Evolutionary conservation across 2,888 invertebrate genomes (phyloP), one percentile per base, ranked within the genome.

Genomic region (Ectemnius lituratus): DNA sequence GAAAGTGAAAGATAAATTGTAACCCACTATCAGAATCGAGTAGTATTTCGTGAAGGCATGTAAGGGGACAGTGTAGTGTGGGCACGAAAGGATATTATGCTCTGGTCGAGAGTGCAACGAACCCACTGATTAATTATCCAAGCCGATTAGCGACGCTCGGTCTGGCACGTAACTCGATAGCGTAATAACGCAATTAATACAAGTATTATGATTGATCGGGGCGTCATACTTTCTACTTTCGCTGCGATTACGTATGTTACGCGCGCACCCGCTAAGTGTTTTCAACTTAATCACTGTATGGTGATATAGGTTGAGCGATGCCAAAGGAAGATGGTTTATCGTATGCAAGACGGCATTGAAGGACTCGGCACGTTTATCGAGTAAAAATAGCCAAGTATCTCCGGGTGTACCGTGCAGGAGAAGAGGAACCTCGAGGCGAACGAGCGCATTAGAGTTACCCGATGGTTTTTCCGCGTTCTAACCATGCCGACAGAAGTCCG

Each of bases 151-250:
- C 70, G 68, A 64, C 73, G 73, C 67, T 46, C 69, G 70, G 70
- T 73, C 75, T 69, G 70, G 61, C 67, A 69, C 56, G 45, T 62
- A 52, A 63, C 60, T 62, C 65, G 70, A 74, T 77, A 80, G 79
- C 70, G 80, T 73, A 77, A 79, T 78, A 77, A 80, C 52, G 76
- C 73, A 73, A 78, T 82, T 82, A 78, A 82, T 82, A 70, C 59
- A 62, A 20, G 69, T 65, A 78, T 78, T 73, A 73, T 73, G 69
- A 78, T 82, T 78, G 72, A 82, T 75, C 67, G 73, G 46, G 67
- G 58, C 67, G 75, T 73, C 75, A 61, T 69, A 74, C 75, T 82
- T 82, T 82, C 76, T 74, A 75, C 69, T 70, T 67, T 65, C 63
- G 45, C 62, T 62, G 16, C 60, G 60, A 27, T 61, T 59, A 49